Evolutionary conservation across 2,113 vertebrate species (phyloP), one percentile per base, ranked within the genome.

Genomic region (Sialia sialis): DNA sequence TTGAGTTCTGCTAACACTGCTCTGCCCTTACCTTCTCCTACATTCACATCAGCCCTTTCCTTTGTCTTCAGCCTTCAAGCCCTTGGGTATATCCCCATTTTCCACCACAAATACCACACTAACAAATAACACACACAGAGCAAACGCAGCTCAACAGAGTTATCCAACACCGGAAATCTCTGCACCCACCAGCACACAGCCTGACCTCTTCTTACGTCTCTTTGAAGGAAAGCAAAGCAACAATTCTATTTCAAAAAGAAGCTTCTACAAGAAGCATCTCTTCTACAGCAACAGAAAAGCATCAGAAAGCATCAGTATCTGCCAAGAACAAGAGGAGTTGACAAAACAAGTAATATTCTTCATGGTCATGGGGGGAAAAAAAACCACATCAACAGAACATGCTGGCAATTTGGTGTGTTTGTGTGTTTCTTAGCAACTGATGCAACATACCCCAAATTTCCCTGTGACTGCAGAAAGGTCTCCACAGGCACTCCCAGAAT

Each of bases 281-380:
- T 62, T 60, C 89, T 23, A 18, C 41, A 74, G 64, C 62, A 68
- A 75, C 51, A n/a, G 44, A 21, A 58, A 39, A 66, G 12, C 27
- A 54, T 26, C 4, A 62, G 7, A 64, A 38, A 41, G 15, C 9
- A 2, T 7, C 46, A 10, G 5, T 54, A 88, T 27, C 52, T 66
- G 34, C 51, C 26, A 54, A 46, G 14, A 88, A n/a, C 46, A 29
- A 0, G 0, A 82, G 36, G 17, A 79, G 7, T 0, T 55, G 58
- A 55, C 14, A 8, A 70, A 81, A 69, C 26, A 74, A 55, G 23
- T 41, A 8, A 49, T 23, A 12, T 13, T 44, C 49, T 66, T 43
- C 43, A 29, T 16, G 23, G 32, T 36, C 11, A 38, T 23, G 36
- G 9, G 39, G 20, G 2, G 1, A 16, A 16, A 30, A 25, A 6